phyloP scores from a whole-genome alignment of 2,113 vertebrate species.

The Empidonax traillii region DNA sequence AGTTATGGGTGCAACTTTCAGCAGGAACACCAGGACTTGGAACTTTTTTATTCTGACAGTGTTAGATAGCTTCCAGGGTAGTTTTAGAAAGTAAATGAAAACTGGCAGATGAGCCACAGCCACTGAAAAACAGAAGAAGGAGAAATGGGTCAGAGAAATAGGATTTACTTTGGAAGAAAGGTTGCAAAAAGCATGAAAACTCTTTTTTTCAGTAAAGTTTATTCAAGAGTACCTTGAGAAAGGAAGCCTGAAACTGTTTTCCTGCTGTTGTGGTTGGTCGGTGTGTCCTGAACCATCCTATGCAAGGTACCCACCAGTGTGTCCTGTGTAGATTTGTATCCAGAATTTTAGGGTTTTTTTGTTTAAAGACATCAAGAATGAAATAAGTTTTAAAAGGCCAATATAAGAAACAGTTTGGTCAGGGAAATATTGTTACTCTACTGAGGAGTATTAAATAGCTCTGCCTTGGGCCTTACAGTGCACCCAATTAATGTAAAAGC shows the following conservation, averaged over 20 bases:
- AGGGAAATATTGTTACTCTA: not conserved
- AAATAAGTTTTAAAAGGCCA: not conserved
- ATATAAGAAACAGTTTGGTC: not conserved
- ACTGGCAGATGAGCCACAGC: constrained; percentile 26
- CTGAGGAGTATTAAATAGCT: not conserved
- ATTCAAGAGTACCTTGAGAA: not conserved
- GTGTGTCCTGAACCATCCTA: not conserved
- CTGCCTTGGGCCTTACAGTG: not conserved
- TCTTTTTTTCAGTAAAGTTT: not conserved
- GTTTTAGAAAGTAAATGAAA: constrained; percentile 28
- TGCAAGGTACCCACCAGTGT: not conserved
- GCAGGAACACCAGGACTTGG: not conserved
- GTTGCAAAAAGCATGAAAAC: not conserved
- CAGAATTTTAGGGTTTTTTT: not conserved
- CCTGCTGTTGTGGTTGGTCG: not conserved
- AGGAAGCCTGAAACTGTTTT: not conserved
- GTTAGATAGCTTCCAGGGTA: not conserved
- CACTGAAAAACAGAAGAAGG: not conserved
- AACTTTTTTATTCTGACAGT: not conserved
- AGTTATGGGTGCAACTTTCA: not conserved
- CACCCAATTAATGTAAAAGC: not conserved
- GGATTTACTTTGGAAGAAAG: not conserved
- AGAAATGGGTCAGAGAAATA: constrained; percentile 18
- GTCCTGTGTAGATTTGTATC: not conserved
- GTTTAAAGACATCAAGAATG: not conserved